Evolutionary conservation across 1,140 invertebrate species (phyloP), one percentile per base, ranked within the genome.

Genomic region (Coptotermes formosanus): DNA sequence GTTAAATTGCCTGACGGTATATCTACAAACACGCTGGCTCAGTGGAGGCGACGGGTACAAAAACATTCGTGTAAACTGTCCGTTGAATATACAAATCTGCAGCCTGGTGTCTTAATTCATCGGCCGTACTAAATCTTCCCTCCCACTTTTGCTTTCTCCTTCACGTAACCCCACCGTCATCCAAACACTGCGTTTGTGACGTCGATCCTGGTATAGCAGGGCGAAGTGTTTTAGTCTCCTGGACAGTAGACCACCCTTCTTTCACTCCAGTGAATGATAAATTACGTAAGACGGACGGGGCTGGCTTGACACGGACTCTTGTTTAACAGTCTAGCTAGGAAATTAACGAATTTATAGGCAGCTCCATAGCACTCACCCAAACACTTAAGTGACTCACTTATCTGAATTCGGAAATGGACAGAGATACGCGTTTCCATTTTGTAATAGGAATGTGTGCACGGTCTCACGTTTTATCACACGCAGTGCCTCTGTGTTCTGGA

Each of bases 261-360:
- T 75, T 75, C 64, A 75, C 64, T 75, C 25, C 64, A 75, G 64
- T 75, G 25, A 75, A 75, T 75, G 64, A 75, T 75, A 30, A 75
- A 75, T 75, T 75, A 30, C 64, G 25, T 75, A 75, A 25, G 64
- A 75, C 64, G 64, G 19, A n/a, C 64, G 64, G 64, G 64, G 52
- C 19, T 55, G 52, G 52, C 14, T 55, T 55, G 52, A 55, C 52
- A 55, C 4, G 52, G 52, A 12, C 52, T 55, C 7, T 55, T 55
- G 52, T 55, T n/a, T 55, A 55, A 55, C 52, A 55, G 11, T 55
- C 52, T 8, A 55, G 52, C 19, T 55, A 16, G 52, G 52, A 55
- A 55, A 55, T 55, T 55, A 21, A 55, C 52, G 52, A 55, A 55
- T 19, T 55, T 21, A 21, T 0, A 48, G 19, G 52, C 52, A 55